Evolutionary conservation across 2,888 invertebrate species (phyloP).

Genomic region (Napeogenes inachia): DNA sequence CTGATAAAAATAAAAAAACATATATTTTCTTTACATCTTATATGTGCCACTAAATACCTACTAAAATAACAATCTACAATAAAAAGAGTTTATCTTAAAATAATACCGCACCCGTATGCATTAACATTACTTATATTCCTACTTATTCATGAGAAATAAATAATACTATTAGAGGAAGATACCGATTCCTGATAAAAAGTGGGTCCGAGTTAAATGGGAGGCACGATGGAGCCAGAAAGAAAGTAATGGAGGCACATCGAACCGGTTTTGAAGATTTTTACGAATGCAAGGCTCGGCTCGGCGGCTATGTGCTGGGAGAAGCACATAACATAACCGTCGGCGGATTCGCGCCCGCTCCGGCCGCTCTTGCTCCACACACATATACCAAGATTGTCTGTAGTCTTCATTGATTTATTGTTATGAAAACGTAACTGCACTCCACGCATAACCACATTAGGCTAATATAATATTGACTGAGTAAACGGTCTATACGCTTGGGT

Average conservation of each 20-base stretch:
- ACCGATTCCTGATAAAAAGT: slow-evolving; percentile 78
- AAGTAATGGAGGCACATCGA: slow-evolving; percentile 77
- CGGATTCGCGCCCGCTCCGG: slow-evolving; percentile 71
- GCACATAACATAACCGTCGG: slow-evolving; percentile 68
- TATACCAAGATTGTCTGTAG: slow-evolving; percentile 43
- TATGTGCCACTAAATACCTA: too few species aligned
- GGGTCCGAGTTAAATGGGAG: slow-evolving; percentile 77
- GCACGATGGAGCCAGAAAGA: slow-evolving; percentile 76
- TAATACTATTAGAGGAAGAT: slow-evolving; percentile 78
- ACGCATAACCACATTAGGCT: slow-evolving; percentile 54
- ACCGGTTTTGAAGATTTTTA: slow-evolving; percentile 77
- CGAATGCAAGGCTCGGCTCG: slow-evolving; percentile 73
- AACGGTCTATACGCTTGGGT: slow-evolving; percentile 47
- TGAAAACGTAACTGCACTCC: slow-evolving; percentile 64
- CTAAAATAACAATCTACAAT: neutral
- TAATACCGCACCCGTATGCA: slow-evolving; percentile 68
- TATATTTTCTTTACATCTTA: too few species aligned
- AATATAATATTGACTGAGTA: slow-evolving; percentile 61
- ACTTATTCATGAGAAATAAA: slow-evolving; percentile 77
- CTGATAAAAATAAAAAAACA: too few species aligned
- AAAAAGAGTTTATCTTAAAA: neutral
- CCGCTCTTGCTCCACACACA: slow-evolving; percentile 60
- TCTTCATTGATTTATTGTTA: slow-evolving; percentile 54
- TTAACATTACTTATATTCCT: slow-evolving; percentile 74
- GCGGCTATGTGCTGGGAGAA: slow-evolving; percentile 63